phyloP scores from a whole-genome alignment of 1,140 invertebrate species.

The Drosophila parvula region DNA sequence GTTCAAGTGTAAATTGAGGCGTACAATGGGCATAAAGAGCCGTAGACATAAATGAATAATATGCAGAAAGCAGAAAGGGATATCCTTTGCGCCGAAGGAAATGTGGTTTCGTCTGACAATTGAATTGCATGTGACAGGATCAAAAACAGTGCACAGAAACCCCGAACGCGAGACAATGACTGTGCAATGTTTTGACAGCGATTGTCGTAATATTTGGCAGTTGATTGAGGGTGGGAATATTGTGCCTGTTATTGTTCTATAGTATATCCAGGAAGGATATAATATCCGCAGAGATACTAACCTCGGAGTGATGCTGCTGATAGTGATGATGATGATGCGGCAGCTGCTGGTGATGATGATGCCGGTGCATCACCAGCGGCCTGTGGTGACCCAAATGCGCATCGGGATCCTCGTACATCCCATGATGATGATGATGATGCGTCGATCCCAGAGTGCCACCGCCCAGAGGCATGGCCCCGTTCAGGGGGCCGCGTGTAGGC shows the following conservation, averaged over 20 bases:
- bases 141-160: constrained; percentile 32
- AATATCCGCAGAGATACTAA: constrained; percentile 55
- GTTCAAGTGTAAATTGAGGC: constrained; percentile 72
- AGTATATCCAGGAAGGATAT: constrained; percentile 3
- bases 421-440: constrained; percentile 78
- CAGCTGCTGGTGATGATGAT: constrained; percentile 83
- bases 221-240: constrained; percentile 6
- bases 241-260: neutral
- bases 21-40: constrained; percentile 64
- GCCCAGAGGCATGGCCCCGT: constrained; percentile 77
- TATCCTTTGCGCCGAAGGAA: constrained; percentile 58
- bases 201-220: constrained; percentile 70
- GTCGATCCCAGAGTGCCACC: constrained; percentile 45
- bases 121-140: constrained; percentile 59
- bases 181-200: constrained; percentile 75
- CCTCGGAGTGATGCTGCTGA: constrained; percentile 82
- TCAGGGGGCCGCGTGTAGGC: constrained; percentile 86
- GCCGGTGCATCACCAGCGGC: constrained; percentile 81
- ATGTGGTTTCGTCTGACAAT: constrained; percentile 71
- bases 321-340: constrained; percentile 68
- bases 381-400: constrained; percentile 80
- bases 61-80: constrained; percentile 53
- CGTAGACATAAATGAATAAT: constrained; percentile 51
- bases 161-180: constrained; percentile 60
- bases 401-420: constrained; percentile 87